A percentile compares a stretch with the other conserved stretches of the same genome.
phyloP scores from a whole-genome alignment of 2,797 vertebrate species.

The Acanthis flammea region DNA sequence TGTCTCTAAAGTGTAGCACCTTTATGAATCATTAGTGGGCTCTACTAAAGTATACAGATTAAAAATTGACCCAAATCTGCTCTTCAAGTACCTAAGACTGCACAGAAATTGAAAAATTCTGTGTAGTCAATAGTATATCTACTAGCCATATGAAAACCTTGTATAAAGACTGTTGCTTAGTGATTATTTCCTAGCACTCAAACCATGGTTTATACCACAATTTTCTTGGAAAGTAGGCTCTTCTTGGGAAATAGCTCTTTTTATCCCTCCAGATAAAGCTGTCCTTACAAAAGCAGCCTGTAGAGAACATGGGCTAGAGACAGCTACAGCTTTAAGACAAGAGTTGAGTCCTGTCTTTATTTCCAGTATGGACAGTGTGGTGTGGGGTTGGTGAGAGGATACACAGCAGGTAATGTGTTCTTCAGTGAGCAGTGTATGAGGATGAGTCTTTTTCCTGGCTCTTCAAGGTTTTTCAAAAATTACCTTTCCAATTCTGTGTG shows the following conservation, averaged over 20 bases:
- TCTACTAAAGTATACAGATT: neutral
- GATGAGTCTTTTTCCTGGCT: neutral
- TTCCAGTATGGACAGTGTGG: fast-evolving
- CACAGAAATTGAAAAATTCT: neutral
- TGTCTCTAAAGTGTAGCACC: neutral
- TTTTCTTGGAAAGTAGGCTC: neutral
- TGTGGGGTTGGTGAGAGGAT: neutral
- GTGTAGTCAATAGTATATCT: too few species aligned
- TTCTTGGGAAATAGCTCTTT: neutral
- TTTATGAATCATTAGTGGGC: neutral
- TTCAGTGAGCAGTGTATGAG: neutral
- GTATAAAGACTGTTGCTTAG: neutral
- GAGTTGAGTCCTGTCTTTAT: neutral
- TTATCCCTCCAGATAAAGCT: neutral
- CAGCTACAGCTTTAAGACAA: neutral
- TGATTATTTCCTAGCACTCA: neutral
- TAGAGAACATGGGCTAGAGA: neutral
- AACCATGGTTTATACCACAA: neutral
- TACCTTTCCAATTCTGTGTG: neutral
- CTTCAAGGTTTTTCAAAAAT: neutral
- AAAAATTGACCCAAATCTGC: neutral
- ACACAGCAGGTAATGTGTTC: neutral
- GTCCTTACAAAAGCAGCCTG: neutral
- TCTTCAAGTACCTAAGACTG: neutral
- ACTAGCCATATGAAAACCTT: neutral